Evolutionary conservation across 1,140 invertebrate species (phyloP).

Genomic region (Phthorimaea operculella): DNA sequence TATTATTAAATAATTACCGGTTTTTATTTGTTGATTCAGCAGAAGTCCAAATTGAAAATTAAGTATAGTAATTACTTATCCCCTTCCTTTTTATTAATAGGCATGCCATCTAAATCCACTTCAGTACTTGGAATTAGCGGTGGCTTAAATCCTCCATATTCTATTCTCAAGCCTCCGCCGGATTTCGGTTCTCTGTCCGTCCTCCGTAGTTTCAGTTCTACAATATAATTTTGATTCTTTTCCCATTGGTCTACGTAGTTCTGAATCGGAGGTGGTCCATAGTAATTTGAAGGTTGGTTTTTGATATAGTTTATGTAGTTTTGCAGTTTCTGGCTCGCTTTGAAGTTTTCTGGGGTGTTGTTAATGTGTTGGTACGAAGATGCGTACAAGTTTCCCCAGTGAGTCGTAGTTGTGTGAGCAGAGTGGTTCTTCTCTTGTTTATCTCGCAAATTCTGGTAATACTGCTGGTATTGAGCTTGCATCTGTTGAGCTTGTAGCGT

Average conservation of each 20-base stretch:
- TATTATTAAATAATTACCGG: no score
- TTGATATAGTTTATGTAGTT: slow-evolving; percentile 27
- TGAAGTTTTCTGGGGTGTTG: slow-evolving; percentile 17
- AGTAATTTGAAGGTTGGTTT: slow-evolving; percentile 28
- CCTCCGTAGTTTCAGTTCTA: slow-evolving; percentile 46
- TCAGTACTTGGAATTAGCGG: slow-evolving; percentile 83
- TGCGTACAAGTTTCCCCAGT: slow-evolving; percentile 48
- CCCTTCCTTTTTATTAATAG: slow-evolving; percentile 57
- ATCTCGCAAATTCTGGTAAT: slow-evolving; percentile 26
- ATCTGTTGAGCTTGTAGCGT: neutral
- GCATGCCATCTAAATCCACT: slow-evolving; percentile 76
- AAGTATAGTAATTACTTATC: neutral
- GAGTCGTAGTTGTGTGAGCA: slow-evolving; percentile 31
- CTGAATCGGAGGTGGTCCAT: slow-evolving; percentile 40
- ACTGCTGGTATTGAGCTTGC: slow-evolving; percentile 17
- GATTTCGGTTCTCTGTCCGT: slow-evolving; percentile 68
- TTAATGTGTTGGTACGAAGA: slow-evolving; percentile 45
- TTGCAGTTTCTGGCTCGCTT: slow-evolving; percentile 8
- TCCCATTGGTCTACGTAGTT: slow-evolving; percentile 38
- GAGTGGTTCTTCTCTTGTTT: slow-evolving; percentile 24
- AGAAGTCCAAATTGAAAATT: no score
- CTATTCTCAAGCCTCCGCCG: slow-evolving; percentile 72
- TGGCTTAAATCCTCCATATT: slow-evolving; percentile 85
- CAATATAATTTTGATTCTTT: slow-evolving; percentile 35
- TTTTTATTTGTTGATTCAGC: no score